Base-by-base conservation (phyloP, 2,113 vertebrate genomes). In the Peromyscus leucopus region DNA sequence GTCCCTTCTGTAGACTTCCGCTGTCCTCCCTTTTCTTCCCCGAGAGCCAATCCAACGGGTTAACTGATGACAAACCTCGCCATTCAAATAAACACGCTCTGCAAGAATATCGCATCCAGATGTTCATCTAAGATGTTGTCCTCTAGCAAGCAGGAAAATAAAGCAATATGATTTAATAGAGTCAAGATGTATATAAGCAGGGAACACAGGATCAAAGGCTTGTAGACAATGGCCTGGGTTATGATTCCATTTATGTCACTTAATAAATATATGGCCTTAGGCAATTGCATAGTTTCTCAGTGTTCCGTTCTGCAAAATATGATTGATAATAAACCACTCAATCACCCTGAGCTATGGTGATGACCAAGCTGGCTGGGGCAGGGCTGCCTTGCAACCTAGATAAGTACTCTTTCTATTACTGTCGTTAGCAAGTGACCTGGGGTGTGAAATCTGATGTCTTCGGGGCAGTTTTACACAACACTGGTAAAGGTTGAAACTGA, bases 31-130 rank as follows among this genome's bases (percentile, higher is more conserved):
- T 93, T 95, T 89, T 67, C 67, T 89, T 91, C 82, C 79, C 42
- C 16, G 28, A 97, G 87, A 94, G n/a, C 48, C 21, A 51, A 21
- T 78, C 57, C 9, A 65, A 89, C 67, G 85, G 22, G 55, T 94
- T 95, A 95, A 93, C 55, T 61, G 67, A 82, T 90, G 57, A 90
- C 83, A 76, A 93, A 21, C 1, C 39, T 39, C 17, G 92, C 75
- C 61, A 87, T 89, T 91, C 76, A 83, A 95, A 83, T 80, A 63
- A 93, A 94, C 0, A 17, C 11, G 69, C 42, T 89, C 80, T 51
- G 48, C 94, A 91, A 93, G 55, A 96, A 93, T 96, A 97, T 95
- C 96, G 88, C 96, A 90, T 67, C 69, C 97, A 98, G 93, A 94
- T 97, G 91, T 93, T 95, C 76, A 51, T 94, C 82, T 96, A 91